These are phyloP conservation scores for Limnephilus marmoratus DNA, from an alignment of 2,888 invertebrate species.

Conservation along the genomic window DNA sequence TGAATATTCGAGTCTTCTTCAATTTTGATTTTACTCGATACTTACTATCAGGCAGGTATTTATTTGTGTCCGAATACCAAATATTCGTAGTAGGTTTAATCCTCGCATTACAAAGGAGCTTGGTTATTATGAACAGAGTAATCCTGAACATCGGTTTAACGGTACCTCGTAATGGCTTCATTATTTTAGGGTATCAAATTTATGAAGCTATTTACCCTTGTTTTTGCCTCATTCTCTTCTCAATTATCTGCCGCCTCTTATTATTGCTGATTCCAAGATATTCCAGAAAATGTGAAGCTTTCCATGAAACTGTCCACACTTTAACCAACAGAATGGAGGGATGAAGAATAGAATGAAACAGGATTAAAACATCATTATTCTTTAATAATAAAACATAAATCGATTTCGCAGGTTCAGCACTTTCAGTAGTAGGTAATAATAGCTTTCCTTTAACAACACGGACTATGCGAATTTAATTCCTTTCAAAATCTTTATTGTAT, in stretches of 20 bases:
- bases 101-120: not conserved
- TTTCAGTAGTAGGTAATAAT: not conserved
- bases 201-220: slow-evolving; percentile 46
- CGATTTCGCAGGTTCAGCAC: slow-evolving; percentile 18
- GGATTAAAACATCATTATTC: slow-evolving; percentile 25
- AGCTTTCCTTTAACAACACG: slow-evolving; percentile 10
- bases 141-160: slow-evolving; percentile 41
- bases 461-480: not conserved
- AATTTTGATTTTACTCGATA: not conserved
- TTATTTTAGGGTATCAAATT: slow-evolving; percentile 52
- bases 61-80: not conserved
- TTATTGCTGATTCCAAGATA: slow-evolving; percentile 27
- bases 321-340: not conserved
- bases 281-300: not conserved
- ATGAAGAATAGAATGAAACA: slow-evolving; percentile 8
- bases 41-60: not conserved
- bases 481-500: slow-evolving; percentile 15
- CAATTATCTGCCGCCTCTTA: not conserved
- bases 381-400: slow-evolving; percentile 44
- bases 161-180: slow-evolving; percentile 52
- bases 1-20: not conserved
- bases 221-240: slow-evolving; percentile 24
- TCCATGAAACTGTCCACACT: not conserved
- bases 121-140: slow-evolving; percentile 42
- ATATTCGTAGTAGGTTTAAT: not conserved